phyloP scores from a whole-genome alignment of 1,140 invertebrate genomes.

The Trachymyrmex cornetzi region DNA sequence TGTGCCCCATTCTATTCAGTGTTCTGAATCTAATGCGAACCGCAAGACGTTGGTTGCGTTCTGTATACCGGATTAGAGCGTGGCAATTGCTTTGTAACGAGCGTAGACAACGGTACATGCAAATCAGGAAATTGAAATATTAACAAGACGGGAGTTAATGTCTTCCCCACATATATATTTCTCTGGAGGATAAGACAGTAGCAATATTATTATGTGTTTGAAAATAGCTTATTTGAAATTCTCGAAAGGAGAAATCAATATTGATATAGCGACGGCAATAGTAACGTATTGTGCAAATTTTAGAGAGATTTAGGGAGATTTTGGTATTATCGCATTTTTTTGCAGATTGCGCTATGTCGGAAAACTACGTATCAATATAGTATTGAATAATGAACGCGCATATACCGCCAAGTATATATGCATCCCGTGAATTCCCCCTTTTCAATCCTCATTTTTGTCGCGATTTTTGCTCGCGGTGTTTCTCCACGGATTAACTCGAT shows the following conservation, averaged over 20 bases:
- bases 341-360: background rate
- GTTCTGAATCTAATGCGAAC: constrained; percentile 77
- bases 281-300: constrained; percentile 34
- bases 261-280: background rate
- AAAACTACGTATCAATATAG: background rate
- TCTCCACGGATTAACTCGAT: constrained; percentile 52
- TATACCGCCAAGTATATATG: background rate
- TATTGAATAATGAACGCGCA: constrained; percentile 44
- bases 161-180: too few relatives aligned
- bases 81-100: constrained; percentile 54
- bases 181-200: background rate
- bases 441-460: constrained; percentile 51
- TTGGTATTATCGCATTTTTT: background rate
- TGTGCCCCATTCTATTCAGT: constrained; percentile 74
- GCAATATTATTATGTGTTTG: background rate
- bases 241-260: background rate
- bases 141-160: constrained; percentile 1
- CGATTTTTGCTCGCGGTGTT: constrained; percentile 41
- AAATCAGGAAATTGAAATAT: constrained; percentile 50
- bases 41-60: constrained; percentile 80
- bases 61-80: constrained; percentile 78
- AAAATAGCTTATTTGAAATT: background rate
- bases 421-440: background rate
- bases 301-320: constrained; percentile 7
- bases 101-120: constrained; percentile 44